Evolutionary conservation across 2,113 vertebrate species (phyloP).

Genomic region (Dipodomys ordii): DNA sequence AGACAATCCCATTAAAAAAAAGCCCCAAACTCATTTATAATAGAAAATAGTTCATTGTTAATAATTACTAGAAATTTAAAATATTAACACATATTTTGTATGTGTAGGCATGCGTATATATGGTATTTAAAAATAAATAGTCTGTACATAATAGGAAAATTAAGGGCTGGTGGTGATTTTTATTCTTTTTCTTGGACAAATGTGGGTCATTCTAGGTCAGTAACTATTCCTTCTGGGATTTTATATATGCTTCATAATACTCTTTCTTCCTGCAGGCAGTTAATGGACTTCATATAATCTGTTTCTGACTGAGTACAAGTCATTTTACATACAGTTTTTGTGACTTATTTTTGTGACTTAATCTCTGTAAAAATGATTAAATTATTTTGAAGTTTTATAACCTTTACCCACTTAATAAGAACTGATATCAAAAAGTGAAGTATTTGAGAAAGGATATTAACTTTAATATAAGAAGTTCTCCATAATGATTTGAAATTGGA

Average conservation of each 20-base stretch:
- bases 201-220: neutral
- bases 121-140: neutral
- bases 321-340: neutral
- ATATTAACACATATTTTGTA: neutral
- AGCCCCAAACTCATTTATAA: neutral
- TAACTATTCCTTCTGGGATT: neutral
- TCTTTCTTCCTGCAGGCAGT: neutral
- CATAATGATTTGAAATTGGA: neutral
- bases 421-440: neutral
- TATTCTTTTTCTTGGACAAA: neutral
- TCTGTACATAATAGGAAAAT: slow-evolving; percentile 4
- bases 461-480: neutral
- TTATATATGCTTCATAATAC: neutral
- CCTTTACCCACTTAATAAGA: neutral
- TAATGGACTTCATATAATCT: slow-evolving; percentile 16
- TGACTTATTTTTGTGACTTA: neutral
- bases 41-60: neutral
- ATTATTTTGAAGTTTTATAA: slow-evolving; percentile 24
- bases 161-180: neutral
- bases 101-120: neutral
- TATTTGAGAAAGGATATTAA: neutral
- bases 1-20: neutral
- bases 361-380: neutral
- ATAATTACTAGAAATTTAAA: slow-evolving; percentile 3
- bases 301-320: neutral